A percentile compares a stretch with the other conserved stretches of the same genome.
Evolutionary conservation across 2,888 invertebrate species (phyloP).

Genomic region (Lordiphosa fenestrarum): DNA sequence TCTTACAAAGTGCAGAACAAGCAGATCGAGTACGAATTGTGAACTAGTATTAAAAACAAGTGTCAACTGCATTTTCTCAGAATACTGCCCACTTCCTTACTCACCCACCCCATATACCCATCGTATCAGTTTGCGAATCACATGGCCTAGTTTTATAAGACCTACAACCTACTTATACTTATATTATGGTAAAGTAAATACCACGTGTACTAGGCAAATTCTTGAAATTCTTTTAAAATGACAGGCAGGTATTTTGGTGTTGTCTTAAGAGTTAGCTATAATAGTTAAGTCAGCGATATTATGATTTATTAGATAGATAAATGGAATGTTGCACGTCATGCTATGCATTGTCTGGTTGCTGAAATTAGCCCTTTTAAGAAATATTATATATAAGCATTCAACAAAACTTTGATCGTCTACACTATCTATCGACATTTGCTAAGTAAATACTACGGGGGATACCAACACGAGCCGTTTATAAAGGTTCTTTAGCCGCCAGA

Average conservation of each 20-base stretch:
- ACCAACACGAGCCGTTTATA: background rate
- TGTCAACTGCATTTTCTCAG: no score
- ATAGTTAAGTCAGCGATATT: constrained; percentile 34
- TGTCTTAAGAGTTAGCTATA: background rate
- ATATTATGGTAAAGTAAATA: background rate
- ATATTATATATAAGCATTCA: background rate
- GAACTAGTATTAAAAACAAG: no score
- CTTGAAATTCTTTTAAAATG: constrained; percentile 37
- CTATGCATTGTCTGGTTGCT: constrained; percentile 4
- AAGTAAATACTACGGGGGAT: background rate
- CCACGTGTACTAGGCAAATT: constrained; percentile 28
- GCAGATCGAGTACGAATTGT: no score
- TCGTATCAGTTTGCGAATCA: background rate
- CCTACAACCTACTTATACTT: background rate
- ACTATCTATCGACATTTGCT: constrained; percentile 11
- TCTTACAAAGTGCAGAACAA: no score
- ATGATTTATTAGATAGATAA: constrained; percentile 37
- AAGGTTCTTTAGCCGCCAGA: constrained; percentile 11
- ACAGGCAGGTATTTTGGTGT: constrained; percentile 16
- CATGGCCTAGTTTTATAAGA: background rate
- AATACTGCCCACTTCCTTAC: no score
- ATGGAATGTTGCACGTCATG: constrained; percentile 33
- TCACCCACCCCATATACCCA: no score
- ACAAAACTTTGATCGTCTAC: background rate
- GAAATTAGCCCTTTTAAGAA: constrained; percentile 10